Conservation (phyloP, 2,113 vertebrate genomes). For the Limanda limanda region DNA sequence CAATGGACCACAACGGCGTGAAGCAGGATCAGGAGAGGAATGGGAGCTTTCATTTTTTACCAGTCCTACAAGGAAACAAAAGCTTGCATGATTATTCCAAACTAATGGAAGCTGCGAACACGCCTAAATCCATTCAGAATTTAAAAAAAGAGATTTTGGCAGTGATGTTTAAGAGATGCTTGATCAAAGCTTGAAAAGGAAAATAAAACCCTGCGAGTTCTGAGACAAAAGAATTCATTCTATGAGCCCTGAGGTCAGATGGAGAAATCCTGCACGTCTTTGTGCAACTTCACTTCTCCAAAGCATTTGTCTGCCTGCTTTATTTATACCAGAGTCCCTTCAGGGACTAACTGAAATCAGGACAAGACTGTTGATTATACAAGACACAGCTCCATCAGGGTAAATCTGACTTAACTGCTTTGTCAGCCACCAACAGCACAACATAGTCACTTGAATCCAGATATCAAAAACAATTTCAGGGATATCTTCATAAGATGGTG, state of each 20-base stretch:
- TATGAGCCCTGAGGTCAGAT: slow-evolving; percentile 23
- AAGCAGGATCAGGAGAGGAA: slow-evolving; percentile 93
- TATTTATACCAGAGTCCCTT: slow-evolving; percentile 39
- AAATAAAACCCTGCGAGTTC: not conserved
- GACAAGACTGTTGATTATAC: not conserved
- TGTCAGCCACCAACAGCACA: not conserved
- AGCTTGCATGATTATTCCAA: slow-evolving; percentile 31
- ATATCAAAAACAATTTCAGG: not conserved
- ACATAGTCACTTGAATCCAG: not conserved
- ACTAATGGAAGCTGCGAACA: not conserved
- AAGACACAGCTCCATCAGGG: slow-evolving; percentile 20
- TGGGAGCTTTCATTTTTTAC: slow-evolving; percentile 93
- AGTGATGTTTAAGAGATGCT: not conserved
- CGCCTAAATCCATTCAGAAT: slow-evolving; percentile 7
- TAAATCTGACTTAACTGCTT: not conserved
- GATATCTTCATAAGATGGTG: too few species aligned
- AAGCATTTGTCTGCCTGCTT: not conserved
- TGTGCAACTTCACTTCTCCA: not conserved
- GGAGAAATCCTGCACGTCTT: slow-evolving; percentile 4
- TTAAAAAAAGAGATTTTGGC: not conserved
- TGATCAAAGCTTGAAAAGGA: slow-evolving; percentile 2
- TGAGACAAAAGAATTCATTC: slow-evolving; percentile 6
- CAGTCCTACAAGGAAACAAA: slow-evolving; percentile 73
- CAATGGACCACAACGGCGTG: slow-evolving; percentile 91
- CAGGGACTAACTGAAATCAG: slow-evolving; percentile 52